A percentile compares a stretch with the other conserved stretches of the same genome.
These are phyloP conservation scores for Ptychochromis oligacanthus DNA, from an alignment of 2,113 vertebrate species.

Conservation along the genomic window DNA sequence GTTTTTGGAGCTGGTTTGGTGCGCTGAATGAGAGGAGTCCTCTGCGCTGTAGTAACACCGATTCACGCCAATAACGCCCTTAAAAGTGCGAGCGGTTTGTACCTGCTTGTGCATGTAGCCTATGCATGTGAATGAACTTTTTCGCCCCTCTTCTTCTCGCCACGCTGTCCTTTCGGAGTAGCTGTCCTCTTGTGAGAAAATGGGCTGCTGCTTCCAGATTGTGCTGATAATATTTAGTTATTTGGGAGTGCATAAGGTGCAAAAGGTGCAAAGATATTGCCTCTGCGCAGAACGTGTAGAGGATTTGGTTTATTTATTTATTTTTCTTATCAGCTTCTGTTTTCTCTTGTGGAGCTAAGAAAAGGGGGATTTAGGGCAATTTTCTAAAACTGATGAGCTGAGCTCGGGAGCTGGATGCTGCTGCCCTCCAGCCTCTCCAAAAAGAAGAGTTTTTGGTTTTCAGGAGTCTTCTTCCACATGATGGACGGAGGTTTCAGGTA, in stretches of 20 bases:
- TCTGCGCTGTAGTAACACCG: not conserved
- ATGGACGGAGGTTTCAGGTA: conserved; percentile 41
- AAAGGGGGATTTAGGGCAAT: not conserved
- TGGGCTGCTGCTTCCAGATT: too few relatives aligned
- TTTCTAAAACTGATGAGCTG: conserved; percentile 8
- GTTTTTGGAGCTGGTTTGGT: not conserved
- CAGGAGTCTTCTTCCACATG: not conserved
- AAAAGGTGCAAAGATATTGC: too few relatives aligned
- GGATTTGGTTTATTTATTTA: not conserved
- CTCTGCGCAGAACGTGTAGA: not conserved
- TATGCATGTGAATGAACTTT: too few relatives aligned
- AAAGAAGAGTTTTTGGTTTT: not conserved
- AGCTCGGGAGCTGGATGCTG: not conserved
- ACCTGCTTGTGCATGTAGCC: not conserved
- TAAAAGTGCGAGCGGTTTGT: not conserved
- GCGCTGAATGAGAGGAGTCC: not conserved
- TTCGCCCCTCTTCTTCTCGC: too few relatives aligned
- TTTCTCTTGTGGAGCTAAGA: not conserved
- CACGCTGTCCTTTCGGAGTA: too few relatives aligned
- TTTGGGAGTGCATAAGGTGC: not conserved
- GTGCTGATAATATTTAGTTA: not conserved
- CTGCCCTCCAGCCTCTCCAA: not conserved
- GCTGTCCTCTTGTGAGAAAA: too few relatives aligned
- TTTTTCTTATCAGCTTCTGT: not conserved
- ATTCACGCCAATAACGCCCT: not conserved